A percentile compares a stretch with the other conserved stretches of the same genome.
Evolutionary conservation across 1,140 invertebrate genomes (phyloP).

Genomic region (Paralvinella palmiformis): DNA sequence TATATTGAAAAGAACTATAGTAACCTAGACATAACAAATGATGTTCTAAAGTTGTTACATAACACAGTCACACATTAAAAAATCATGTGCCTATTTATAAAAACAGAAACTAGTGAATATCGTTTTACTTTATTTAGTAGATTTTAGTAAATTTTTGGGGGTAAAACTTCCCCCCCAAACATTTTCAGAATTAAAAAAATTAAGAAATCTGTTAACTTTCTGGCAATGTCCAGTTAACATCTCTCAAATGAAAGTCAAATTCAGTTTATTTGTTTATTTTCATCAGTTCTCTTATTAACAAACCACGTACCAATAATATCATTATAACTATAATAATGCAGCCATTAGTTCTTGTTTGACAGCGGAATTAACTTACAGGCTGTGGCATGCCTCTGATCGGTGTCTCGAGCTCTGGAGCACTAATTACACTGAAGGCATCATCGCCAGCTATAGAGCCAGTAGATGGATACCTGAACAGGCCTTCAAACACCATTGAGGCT

Average conservation of each 20-base stretch:
- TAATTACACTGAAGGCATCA: constrained; percentile 31
- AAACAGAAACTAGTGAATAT: too few relatives aligned
- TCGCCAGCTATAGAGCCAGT: constrained; percentile 25
- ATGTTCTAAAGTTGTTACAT: too few relatives aligned
- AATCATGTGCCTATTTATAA: too few relatives aligned
- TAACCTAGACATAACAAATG: too few relatives aligned
- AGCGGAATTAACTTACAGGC: constrained; percentile 24
- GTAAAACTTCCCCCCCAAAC: too few relatives aligned
- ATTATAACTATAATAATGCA: not conserved
- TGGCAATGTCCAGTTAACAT: not conserved
- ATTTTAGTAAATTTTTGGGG: too few relatives aligned
- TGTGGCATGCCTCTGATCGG: constrained; percentile 30
- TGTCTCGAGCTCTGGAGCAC: constrained; percentile 28
- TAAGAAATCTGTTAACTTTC: not conserved
- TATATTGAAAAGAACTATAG: too few relatives aligned
- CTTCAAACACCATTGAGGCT: constrained; percentile 16
- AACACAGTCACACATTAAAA: too few relatives aligned
- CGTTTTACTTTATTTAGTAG: too few relatives aligned
- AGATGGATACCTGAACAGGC: constrained; percentile 28
- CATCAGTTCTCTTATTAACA: not conserved
- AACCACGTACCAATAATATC: not conserved
- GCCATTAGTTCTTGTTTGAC: not conserved
- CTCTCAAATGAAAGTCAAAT: constrained; percentile 17
- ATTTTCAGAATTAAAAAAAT: too few relatives aligned
- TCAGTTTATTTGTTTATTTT: constrained; percentile 65